A percentile compares a stretch with the other conserved stretches of the same genome.
These are phyloP conservation scores for Dermolepida albohirtum DNA, from an alignment of 2,888 invertebrate species.

Conservation along the genomic window DNA sequence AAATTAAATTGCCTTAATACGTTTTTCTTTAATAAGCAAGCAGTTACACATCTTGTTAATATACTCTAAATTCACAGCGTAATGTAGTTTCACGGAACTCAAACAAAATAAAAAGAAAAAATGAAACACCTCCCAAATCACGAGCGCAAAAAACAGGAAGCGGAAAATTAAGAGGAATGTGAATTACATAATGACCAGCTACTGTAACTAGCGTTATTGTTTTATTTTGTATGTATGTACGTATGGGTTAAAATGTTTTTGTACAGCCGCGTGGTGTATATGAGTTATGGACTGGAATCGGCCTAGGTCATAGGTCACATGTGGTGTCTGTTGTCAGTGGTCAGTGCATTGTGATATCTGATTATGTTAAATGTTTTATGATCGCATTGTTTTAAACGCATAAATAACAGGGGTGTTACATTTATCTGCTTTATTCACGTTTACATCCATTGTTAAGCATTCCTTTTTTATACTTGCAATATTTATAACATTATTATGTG, in stretches of 20 bases:
- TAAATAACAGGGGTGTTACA: constrained; percentile 49
- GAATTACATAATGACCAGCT: constrained; percentile 10
- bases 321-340: constrained; percentile 56
- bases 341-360: constrained; percentile 58
- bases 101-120: too few species aligned
- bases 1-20: too few species aligned
- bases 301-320: constrained; percentile 56
- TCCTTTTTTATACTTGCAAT: constrained; percentile 36
- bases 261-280: constrained; percentile 42
- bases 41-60: too few species aligned
- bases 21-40: too few species aligned
- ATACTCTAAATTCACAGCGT: too few species aligned
- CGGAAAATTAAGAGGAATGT: neutral
- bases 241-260: constrained; percentile 25
- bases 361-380: constrained; percentile 61
- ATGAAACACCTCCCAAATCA: too few species aligned
- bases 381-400: constrained; percentile 55
- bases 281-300: constrained; percentile 55
- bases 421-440: constrained; percentile 49
- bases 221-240: neutral
- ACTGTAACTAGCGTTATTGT: constrained; percentile 13
- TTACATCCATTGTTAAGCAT: constrained; percentile 45
- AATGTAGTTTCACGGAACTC: too few species aligned
- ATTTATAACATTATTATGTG: constrained; percentile 39
- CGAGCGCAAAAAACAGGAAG: neutral